Evolutionary conservation across 1,140 invertebrate genomes (phyloP).

Genomic region (Solen grandis): DNA sequence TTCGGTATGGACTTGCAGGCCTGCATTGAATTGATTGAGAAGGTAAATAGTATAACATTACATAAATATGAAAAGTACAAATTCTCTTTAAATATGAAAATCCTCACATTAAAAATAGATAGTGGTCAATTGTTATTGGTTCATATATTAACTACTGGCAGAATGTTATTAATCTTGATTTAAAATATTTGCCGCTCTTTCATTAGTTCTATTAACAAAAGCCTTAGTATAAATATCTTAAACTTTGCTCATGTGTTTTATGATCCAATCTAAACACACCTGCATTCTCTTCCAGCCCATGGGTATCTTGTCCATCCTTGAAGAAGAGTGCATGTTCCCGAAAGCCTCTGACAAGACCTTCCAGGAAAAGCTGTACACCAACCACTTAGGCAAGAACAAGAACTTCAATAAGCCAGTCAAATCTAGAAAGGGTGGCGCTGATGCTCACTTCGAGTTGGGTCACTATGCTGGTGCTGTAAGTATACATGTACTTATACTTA

Average conservation of each 20-base stretch:
- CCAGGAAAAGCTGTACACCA: conserved; percentile 97
- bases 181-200: neutral
- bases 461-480: conserved; percentile 98
- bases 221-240: neutral
- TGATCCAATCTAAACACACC: too few relatives aligned
- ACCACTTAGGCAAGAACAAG: conserved; percentile 98
- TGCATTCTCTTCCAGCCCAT: conserved; percentile 88
- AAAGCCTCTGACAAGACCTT: conserved; percentile 99
- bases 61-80: neutral
- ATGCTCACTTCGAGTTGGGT: conserved; percentile 98
- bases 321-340: conserved; percentile 99
- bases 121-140: neutral
- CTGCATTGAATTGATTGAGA: conserved; percentile 99
- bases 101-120: neutral
- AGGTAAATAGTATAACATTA: conserved; percentile 86
- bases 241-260: too few relatives aligned
- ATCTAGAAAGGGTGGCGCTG: conserved; percentile 95
- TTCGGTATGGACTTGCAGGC: conserved; percentile 99
- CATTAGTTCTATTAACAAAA: neutral
- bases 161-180: neutral
- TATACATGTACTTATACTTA: conserved; percentile 13
- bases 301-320: conserved; percentile 99
- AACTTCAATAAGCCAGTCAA: conserved; percentile 98
- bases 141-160: neutral
- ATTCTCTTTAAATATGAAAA: neutral